phyloP scores from a whole-genome alignment of 1,140 invertebrate species.

The Plodia interpunctella region DNA sequence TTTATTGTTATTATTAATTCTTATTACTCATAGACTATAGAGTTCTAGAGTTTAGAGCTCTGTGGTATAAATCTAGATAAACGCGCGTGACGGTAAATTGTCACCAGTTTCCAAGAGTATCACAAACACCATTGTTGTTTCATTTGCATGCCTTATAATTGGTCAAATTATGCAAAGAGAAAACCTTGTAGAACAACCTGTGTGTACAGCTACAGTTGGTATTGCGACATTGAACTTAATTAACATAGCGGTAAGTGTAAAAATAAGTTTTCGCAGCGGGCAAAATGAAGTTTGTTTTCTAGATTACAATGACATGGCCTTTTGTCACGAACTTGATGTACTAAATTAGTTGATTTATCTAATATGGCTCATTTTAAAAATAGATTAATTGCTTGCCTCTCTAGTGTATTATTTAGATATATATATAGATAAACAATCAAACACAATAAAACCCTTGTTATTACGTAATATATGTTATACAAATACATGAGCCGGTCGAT shows the following conservation, averaged over 20 bases:
- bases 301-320: not conserved
- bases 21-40: too few species aligned
- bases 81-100: slow-evolving; percentile 11
- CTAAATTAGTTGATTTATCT: not conserved
- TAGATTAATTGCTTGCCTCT: too few species aligned
- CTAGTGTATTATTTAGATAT: too few species aligned
- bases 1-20: too few species aligned
- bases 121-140: slow-evolving; percentile 26
- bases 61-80: not conserved
- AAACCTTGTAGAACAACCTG: not conserved
- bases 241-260: not conserved
- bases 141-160: slow-evolving; percentile 32
- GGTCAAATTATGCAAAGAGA: slow-evolving; percentile 29
- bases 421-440: too few species aligned
- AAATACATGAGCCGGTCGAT: too few species aligned
- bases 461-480: too few species aligned
- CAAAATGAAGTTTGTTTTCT: not conserved
- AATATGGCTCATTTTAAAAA: too few species aligned
- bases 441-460: too few species aligned
- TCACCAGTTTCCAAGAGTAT: slow-evolving; percentile 10
- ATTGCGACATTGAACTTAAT: not conserved
- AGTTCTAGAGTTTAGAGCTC: not conserved
- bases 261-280: not conserved
- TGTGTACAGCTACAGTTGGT: not conserved
- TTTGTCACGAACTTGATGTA: slow-evolving; percentile 1